Evolutionary conservation across 2,797 vertebrate genomes (phyloP), one percentile per base, ranked within the genome.

Genomic region (Kryptolebias ocellatus): DNA sequence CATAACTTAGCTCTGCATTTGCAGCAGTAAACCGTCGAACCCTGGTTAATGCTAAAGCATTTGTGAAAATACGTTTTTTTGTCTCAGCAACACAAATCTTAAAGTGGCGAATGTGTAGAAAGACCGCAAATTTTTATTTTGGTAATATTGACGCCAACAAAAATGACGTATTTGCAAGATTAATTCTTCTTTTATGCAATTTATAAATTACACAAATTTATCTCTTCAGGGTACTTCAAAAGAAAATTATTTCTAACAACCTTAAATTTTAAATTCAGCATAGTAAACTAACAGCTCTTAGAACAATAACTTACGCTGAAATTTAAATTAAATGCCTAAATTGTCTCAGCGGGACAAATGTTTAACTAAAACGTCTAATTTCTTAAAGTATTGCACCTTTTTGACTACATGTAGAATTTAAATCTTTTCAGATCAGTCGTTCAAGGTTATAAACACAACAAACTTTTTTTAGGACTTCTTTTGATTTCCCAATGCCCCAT

Each of bases 121-220:
- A 9, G 37, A 39, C 37, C 10, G 1, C 37, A 10, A 39, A 11
- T 39, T 39, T 39, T 39, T 10, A 11, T 39, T 39, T 39, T 10
- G 9, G 37, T 11, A 39, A 39, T 1, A 10, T 39, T 10, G 7
- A 11, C 37, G 37, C 2, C 56, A 53, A 46, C 5, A 9, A 16
- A 52, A 55, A 47, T 18, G 64, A 2, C 42, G 8, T 5, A 53
- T 78, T 42, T 59, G 11, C 58, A 17, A 52, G 11, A 70, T 34
- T 4, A 8, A n/a, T 15, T n/a, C 31, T 29, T 27, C 2, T 20
- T 53, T 10, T 18, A 42, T 53, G 17, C n/a, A 64, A 6, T 57
- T 47, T 10, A 54, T 24, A 28, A 46, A 53, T 27, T 5, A 66
- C 29, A 53, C 0, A 2, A 6, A 67, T 15, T 31, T 16, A 39